phyloP scores from a whole-genome alignment of 2,797 vertebrate species.

The Hippocampus kuda region DNA sequence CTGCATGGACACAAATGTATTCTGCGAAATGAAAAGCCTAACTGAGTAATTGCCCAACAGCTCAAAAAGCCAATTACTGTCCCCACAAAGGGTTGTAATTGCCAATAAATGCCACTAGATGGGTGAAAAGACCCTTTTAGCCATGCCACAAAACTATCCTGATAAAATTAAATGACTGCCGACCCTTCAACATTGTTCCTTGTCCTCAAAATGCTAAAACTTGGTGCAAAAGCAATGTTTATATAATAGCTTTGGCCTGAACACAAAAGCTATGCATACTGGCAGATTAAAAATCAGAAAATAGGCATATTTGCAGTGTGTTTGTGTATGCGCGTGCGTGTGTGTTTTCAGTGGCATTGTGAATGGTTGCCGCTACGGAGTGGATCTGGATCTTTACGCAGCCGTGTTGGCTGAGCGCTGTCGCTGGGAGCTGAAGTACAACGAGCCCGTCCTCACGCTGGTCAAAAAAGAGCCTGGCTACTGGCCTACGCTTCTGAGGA shows the following conservation, averaged over 20 bases:
- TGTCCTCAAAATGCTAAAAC: background rate
- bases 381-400: constrained; percentile 46
- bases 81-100: no score
- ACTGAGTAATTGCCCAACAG: no score
- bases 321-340: background rate
- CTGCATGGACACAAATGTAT: no score
- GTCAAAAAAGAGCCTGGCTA: constrained; percentile 43
- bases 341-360: constrained; percentile 42
- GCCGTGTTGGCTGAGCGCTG: constrained; percentile 40
- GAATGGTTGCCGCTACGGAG: constrained; percentile 41
- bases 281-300: background rate
- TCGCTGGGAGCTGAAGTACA: constrained; percentile 57
- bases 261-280: no score
- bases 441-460: constrained; percentile 61
- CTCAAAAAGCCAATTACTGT: no score
- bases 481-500: constrained; percentile 57
- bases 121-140: background rate
- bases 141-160: no score
- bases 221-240: background rate
- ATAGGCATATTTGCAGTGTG: background rate
- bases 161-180: no score
- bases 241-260: no score
- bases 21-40: no score
- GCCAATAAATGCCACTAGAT: background rate
- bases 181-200: background rate